Percentiles rank a stretch among this genome's conserved stretches.
phyloP scores from a whole-genome alignment of 1,140 invertebrate genomes.

The Frieseomelitta varia region DNA sequence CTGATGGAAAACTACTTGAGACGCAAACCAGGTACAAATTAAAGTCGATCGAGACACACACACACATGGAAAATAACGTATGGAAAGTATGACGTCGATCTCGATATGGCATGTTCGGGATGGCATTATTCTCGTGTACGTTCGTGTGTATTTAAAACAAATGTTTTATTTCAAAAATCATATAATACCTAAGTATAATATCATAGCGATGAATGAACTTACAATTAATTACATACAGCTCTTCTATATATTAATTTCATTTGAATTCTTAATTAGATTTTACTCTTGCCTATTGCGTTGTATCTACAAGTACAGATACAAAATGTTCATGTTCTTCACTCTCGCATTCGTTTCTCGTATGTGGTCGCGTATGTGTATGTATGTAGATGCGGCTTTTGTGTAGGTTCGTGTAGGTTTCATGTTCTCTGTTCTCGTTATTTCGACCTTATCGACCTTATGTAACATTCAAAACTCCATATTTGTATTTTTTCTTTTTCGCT shows the following conservation, averaged over 20 bases:
- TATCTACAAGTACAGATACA: conserved; percentile 80
- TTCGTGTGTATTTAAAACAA: conserved; percentile 78
- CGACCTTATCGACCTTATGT: conserved; percentile 47
- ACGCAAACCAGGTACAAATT: too few species aligned
- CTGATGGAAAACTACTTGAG: neutral
- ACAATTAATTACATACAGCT: conserved; percentile 77
- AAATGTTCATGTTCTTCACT: conserved; percentile 71
- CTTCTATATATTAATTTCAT: conserved; percentile 81
- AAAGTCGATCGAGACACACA: too few species aligned
- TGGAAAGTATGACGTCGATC: neutral
- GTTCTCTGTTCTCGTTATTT: neutral
- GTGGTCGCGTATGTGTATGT: conserved; percentile 12
- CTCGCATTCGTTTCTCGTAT: conserved; percentile 33
- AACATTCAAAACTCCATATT: conserved; percentile 44
- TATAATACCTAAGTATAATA: conserved; percentile 79
- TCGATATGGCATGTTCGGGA: neutral
- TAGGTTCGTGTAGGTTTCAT: neutral
- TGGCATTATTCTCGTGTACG: conserved; percentile 51
- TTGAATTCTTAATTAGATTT: conserved; percentile 79
- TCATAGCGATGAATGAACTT: conserved; percentile 71
- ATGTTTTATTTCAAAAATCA: conserved; percentile 82
- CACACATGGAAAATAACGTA: too few species aligned
- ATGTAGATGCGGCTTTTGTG: neutral
- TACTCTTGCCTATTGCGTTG: conserved; percentile 78
- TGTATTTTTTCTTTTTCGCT: neutral